Evolutionary conservation across 2,797 vertebrate genomes (phyloP), one percentile per base, ranked within the genome.

Genomic region (Semotilus atromaculatus): DNA sequence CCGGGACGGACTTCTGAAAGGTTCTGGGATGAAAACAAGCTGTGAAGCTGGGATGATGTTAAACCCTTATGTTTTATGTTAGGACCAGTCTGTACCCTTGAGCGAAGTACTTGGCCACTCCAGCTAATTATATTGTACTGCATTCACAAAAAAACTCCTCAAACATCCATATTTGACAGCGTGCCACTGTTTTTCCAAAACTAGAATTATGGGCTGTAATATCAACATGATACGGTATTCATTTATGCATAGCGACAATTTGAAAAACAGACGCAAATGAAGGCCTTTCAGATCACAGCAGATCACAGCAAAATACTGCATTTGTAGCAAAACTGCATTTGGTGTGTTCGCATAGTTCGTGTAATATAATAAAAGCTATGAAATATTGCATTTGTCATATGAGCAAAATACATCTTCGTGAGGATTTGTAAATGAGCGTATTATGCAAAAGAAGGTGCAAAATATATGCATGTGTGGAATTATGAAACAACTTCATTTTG

Each of bases 391-490:
- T 73, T 72, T 43, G 67, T 78, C 66, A 26, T 73, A 64, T 80
- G 76, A 72, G 40, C 14, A 73, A 51, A 73, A 85, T 80, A 72
- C 16, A 80, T 85, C 76, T 51, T 72, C 9, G 67, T 73, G 55
- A 80, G 43, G 40, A 51, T 80, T 80, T 85, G 29, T 80, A 85
- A 85, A 74, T 85, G 83, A 80, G 76, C 4, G 6, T 53, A 72
- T 80, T 85, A 85, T 85, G 83, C 77, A 80, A 85, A 85, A 72
- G 53, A 85, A 64, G 75, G 76, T 72, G 83, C 66, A 73, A 85
- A 80, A 73, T 66, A 38, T 26, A 80, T 51, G 68, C 68, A 72
- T 64, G 75, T 72, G 43, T 66, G 31, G n/a, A 80, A 40, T 48
- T 64, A 64, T 40, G 45, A 51, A 73, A 80, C 67, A 79, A 80